Evolutionary conservation across 2,113 vertebrate species (phyloP).

Genomic region (Rhegmatorhina hoffmannsi): DNA sequence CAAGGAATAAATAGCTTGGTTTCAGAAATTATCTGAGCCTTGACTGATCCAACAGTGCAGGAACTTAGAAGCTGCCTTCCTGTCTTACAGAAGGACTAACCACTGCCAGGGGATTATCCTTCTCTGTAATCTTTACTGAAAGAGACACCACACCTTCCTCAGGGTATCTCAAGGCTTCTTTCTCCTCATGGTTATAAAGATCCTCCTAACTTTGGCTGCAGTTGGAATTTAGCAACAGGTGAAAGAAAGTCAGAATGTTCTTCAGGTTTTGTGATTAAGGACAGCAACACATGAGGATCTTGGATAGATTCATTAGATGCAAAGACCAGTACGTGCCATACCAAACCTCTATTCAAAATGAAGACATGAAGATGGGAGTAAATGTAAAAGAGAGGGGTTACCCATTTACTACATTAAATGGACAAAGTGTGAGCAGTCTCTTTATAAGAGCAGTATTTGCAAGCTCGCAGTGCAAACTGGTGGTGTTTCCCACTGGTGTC

Average conservation of each 20-base stretch:
- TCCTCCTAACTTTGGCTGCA: not conserved
- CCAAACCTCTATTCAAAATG: not conserved
- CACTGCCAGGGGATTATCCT: not conserved
- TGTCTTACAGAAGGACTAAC: not conserved
- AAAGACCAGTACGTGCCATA: too few species aligned
- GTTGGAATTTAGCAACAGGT: not conserved
- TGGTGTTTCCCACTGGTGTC: not conserved
- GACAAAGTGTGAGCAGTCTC: not conserved
- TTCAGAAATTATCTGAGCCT: not conserved
- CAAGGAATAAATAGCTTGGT: not conserved
- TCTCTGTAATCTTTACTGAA: not conserved
- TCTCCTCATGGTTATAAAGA: not conserved
- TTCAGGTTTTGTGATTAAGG: not conserved
- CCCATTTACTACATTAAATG: not conserved
- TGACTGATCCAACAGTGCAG: not conserved
- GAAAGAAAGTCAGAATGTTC: not conserved
- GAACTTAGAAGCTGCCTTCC: not conserved
- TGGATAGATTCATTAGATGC: not conserved
- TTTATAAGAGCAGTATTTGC: not conserved
- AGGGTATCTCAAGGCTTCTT: accelerated
- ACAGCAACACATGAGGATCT: not conserved
- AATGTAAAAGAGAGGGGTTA: accelerated
- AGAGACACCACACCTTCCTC: not conserved
- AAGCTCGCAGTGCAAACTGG: not conserved
- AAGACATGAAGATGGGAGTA: not conserved